Conservation (phyloP, 2,797 vertebrate species). For the Cuniculus paca region DNA sequence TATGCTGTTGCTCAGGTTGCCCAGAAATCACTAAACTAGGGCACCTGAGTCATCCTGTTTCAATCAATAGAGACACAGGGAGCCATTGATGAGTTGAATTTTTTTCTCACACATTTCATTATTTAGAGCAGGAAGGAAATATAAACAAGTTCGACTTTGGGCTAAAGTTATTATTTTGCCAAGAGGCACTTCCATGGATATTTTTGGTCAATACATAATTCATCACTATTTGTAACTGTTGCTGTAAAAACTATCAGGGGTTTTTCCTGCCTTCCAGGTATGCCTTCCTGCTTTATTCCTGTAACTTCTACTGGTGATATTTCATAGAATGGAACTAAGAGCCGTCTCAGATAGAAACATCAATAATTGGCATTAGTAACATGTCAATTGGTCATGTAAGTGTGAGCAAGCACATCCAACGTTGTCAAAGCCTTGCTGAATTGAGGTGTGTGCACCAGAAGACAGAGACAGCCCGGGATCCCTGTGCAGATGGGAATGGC, state of each 20-base stretch:
- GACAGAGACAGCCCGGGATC: neutral
- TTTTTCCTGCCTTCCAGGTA: neutral
- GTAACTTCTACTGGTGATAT: neutral
- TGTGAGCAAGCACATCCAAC: neutral
- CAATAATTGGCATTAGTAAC: neutral
- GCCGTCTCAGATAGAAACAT: neutral
- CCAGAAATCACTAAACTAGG: neutral
- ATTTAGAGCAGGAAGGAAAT: conserved; percentile 33
- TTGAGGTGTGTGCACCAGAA: neutral
- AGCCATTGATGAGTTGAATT: neutral
- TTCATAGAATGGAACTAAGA: neutral
- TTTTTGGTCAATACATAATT: neutral
- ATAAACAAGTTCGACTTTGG: neutral
- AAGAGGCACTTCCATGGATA: neutral
- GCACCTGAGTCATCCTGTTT: neutral
- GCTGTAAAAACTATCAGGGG: neutral
- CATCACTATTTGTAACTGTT: neutral
- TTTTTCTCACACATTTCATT: neutral
- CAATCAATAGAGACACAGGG: neutral
- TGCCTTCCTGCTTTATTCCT: neutral
- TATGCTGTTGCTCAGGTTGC: too few relatives aligned
- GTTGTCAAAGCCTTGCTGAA: neutral
- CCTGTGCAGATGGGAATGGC: neutral
- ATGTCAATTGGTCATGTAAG: neutral
- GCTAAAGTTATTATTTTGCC: neutral